Evolutionary conservation across 2,888 invertebrate genomes (phyloP).

Genomic region (Caradrina clavipalpis): DNA sequence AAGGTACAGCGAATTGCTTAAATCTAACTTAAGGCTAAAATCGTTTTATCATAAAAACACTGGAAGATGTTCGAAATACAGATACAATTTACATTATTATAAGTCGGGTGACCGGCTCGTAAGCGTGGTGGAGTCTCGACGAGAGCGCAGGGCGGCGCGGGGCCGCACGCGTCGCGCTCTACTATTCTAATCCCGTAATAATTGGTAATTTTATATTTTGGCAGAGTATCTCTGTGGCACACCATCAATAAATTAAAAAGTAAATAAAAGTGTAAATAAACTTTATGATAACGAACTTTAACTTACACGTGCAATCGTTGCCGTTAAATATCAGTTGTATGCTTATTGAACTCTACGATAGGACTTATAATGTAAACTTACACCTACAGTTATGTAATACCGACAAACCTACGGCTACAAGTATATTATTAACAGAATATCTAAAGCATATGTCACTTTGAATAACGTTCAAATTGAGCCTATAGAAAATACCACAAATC

Average conservation of each 20-base stretch:
- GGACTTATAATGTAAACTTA: constrained; percentile 85
- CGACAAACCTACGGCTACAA: constrained; percentile 89
- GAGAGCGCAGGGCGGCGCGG: constrained; percentile 55
- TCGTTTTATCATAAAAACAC: constrained; percentile 88
- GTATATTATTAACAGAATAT: constrained; percentile 91
- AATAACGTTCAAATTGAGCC: constrained; percentile 91
- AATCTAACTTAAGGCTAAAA: constrained; percentile 85
- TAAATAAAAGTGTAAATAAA: constrained; percentile 91
- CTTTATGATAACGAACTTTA: constrained; percentile 89
- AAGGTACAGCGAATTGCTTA: constrained; percentile 86
- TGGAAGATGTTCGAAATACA: constrained; percentile 88
- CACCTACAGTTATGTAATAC: constrained; percentile 87
- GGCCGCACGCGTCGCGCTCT: constrained; percentile 48
- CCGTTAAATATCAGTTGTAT: constrained; percentile 89
- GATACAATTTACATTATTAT: constrained; percentile 79
- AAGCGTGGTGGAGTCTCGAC: constrained; percentile 59
- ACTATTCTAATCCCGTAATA: constrained; percentile 76
- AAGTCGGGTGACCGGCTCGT: constrained; percentile 67
- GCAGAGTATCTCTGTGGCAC: constrained; percentile 91
- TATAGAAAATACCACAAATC: constrained; percentile 91
- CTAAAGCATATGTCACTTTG: constrained; percentile 91
- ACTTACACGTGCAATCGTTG: constrained; percentile 89
- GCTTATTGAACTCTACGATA: constrained; percentile 86
- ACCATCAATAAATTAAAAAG: constrained; percentile 90
- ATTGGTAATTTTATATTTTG: constrained; percentile 91